Base-by-base conservation (phyloP, 1,140 invertebrate genomes). In the Proctacanthus coquilletti region DNA sequence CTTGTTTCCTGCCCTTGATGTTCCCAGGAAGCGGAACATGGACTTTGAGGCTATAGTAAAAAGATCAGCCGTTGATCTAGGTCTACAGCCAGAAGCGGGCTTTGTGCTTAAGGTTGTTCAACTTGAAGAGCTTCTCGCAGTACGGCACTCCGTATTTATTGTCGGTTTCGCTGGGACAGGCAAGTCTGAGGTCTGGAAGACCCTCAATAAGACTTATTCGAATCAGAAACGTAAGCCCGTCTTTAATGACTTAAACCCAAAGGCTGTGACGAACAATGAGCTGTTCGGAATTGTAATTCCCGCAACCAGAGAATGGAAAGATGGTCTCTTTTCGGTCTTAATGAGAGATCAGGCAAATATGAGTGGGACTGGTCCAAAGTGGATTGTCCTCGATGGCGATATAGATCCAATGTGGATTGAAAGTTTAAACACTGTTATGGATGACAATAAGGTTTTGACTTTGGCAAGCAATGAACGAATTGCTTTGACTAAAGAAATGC, bases 351-450 rank as follows among this genome's bases (percentile, higher is more conserved):
- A 92, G 65, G 84, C 80, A 2, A 91, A 92, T 59, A 71, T 85
- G 69, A 61, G 71, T 1, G 79, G 79, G 1, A 46, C 36, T 10
- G 81, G 82, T 9, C 84, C 87, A 0, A 92, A 92, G 59, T 96
- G 92, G 92, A 89, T 96, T 48, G 79, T 96, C 4, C 69, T 95
- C 19, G 92, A 96, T 60, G 89, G 91, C 33, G 89, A 95, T 53
- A 92, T 94, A 52, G 89, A 94, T 71, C 88, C 88, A 1, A 92
- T 92, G 85, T 93, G 87, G 88, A 93, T 93, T 49, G 87, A 93
- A 64, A 89, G 84, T 4, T 66, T 93, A 0, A 94, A 94, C 50
- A 83, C 80, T 5, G 65, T 84, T 2, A 84, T 84, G 81, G 81
- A 84, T 53, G 81, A 84, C 48, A 84, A 84, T 50, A 84, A 84